Evolutionary conservation across 2,113 vertebrate genomes (phyloP).

Genomic region (Climacteris rufus): DNA sequence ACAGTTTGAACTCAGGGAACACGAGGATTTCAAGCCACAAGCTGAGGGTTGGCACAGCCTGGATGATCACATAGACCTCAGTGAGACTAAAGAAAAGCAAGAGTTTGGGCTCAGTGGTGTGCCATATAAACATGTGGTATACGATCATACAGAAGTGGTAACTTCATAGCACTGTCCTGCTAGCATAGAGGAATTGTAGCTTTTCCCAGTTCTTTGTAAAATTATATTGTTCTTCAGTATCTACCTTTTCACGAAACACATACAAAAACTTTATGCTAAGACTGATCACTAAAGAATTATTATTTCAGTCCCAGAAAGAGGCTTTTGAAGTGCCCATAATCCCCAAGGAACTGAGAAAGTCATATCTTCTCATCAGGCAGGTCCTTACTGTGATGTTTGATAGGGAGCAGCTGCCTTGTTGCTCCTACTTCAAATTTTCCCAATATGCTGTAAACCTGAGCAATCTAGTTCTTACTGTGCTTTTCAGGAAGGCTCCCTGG

Average conservation of each 20-base stretch:
- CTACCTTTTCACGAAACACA: neutral
- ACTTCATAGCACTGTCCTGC: neutral
- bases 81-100: neutral
- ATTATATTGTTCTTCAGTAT: neutral
- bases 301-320: neutral
- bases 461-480: neutral
- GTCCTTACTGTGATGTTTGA: fast-evolving
- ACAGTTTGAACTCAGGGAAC: neutral
- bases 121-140: neutral
- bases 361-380: neutral
- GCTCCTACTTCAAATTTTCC: neutral
- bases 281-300: neutral
- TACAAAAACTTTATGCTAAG: neutral
- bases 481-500: neutral
- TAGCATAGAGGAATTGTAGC: neutral
- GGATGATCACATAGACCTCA: neutral
- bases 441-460: neutral
- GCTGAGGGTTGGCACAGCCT: neutral
- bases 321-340: neutral
- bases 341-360: neutral
- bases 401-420: neutral
- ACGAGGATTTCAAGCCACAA: neutral
- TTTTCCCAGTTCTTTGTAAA: neutral
- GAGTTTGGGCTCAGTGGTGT: neutral
- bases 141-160: neutral